Evolutionary conservation across 2,888 invertebrate species (phyloP).

Genomic region (Drosophila paracracens): DNA sequence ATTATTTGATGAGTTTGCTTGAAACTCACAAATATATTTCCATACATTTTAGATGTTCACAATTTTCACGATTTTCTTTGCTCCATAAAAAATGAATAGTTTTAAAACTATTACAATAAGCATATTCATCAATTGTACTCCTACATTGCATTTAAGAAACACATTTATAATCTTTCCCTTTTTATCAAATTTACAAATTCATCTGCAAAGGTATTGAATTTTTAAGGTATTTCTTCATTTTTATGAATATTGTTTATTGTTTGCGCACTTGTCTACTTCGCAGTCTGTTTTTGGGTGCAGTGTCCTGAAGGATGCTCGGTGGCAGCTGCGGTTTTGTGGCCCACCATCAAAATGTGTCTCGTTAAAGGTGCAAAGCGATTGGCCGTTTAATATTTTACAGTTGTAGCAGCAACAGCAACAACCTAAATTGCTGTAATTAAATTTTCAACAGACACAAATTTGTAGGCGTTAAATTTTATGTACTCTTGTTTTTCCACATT

Average conservation of each 20-base stretch:
- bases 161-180: background rate
- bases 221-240: background rate
- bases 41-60: background rate
- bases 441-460: constrained; percentile 34
- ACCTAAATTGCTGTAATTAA: constrained; percentile 37
- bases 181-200: background rate
- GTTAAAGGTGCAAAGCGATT: constrained; percentile 64
- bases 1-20: background rate
- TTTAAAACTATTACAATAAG: background rate
- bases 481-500: constrained; percentile 20
- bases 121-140: background rate
- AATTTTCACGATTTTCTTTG: background rate
- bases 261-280: constrained; percentile 25
- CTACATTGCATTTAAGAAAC: background rate
- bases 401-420: constrained; percentile 14
- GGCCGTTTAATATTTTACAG: constrained; percentile 65
- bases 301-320: constrained; percentile 32
- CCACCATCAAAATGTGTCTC: constrained; percentile 30
- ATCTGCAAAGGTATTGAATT: background rate
- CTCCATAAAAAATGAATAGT: background rate
- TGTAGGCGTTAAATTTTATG: constrained; percentile 34
- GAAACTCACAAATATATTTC: background rate
- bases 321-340: constrained; percentile 18
- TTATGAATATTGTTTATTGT: constrained; percentile 11
- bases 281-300: constrained; percentile 31